A percentile compares a stretch with the other conserved stretches of the same genome.
These are phyloP conservation scores for roundworm (Caenorhabditis elegans) DNA, from an alignment of 1,140 invertebrate species.

Conservation along the genomic window WBcel235 BX284603.4:4575001-4575500, in stretches of 20 bases:
- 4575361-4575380: slow-evolving; percentile 44
- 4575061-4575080: no score
- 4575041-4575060: not conserved
- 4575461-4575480: not conserved
- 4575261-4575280: slow-evolving; percentile 19
- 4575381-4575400: slow-evolving; percentile 38
- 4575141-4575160: no score
- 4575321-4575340: not conserved
- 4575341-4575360: slow-evolving; percentile 26
- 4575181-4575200: not conserved
- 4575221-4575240: not conserved
- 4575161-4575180: no score
- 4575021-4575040: not conserved
- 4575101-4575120: not conserved
- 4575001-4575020: not conserved
- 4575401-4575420: slow-evolving; percentile 24
- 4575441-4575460: no score
- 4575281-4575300: not conserved
- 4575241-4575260: not conserved
- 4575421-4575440: not conserved
- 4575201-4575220: slow-evolving; percentile 10
- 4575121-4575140: no score
- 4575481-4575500: no score
- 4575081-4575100: not conserved
- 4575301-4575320: slow-evolving; percentile 14